Conservation (phyloP, 2,888 invertebrate genomes). For the Acleris cristana region DNA sequence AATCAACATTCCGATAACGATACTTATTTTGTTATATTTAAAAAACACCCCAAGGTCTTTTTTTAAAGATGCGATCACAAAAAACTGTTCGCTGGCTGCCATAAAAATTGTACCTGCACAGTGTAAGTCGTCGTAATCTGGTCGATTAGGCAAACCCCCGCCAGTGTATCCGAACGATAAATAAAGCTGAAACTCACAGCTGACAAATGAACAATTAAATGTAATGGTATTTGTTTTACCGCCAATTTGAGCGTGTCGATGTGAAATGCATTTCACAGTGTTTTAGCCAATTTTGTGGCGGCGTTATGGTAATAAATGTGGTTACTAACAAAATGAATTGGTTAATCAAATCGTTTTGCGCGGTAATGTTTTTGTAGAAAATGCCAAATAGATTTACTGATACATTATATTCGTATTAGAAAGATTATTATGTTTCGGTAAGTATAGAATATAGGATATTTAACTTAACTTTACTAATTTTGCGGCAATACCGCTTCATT, state of each 20-base stretch:
- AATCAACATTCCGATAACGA: too few relatives aligned
- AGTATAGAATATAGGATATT: too few relatives aligned
- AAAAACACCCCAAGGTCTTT: too few relatives aligned
- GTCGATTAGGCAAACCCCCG: constrained; percentile 14
- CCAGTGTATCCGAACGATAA: background rate
- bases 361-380: too few relatives aligned
- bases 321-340: too few relatives aligned
- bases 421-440: too few relatives aligned
- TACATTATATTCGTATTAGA: too few relatives aligned
- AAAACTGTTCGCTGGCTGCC: background rate
- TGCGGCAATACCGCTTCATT: too few relatives aligned
- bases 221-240: constrained; percentile 15
- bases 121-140: constrained; percentile 8
- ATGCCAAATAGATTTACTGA: too few relatives aligned
- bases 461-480: too few relatives aligned
- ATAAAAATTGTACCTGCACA: constrained; percentile 3
- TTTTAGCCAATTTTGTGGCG: background rate
- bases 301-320: background rate
- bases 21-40: too few relatives aligned
- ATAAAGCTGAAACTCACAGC: constrained; percentile 15
- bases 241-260: constrained; percentile 7
- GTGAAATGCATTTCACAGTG: constrained; percentile 6
- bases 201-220: constrained; percentile 28
- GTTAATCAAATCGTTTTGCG: too few relatives aligned
- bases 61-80: background rate